These are phyloP conservation scores for Brachionus manjavacas DNA, from an alignment of 1,140 invertebrate species.

Conservation along the genomic window DNA sequence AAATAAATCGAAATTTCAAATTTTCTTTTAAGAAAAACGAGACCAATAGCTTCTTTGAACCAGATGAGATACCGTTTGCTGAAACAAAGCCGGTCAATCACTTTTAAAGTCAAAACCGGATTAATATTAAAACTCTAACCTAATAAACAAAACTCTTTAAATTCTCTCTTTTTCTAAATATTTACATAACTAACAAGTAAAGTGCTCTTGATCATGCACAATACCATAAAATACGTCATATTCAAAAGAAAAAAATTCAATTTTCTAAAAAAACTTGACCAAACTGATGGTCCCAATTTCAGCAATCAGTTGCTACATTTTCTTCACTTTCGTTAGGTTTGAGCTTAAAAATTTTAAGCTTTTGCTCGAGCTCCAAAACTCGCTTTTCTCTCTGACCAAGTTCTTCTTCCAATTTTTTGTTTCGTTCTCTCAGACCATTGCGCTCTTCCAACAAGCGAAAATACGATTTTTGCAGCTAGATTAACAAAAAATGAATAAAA, in stretches of 20 bases:
- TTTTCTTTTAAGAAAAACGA: not conserved
- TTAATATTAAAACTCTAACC: not conserved
- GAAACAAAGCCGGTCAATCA: constrained; percentile 5
- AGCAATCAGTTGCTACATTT: constrained; percentile 25
- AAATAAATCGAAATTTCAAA: not conserved
- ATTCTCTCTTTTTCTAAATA: not conserved
- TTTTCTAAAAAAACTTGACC: not conserved
- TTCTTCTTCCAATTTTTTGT: constrained; percentile 38
- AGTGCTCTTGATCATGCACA: not conserved
- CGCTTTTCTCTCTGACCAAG: not conserved
- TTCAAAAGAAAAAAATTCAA: not conserved
- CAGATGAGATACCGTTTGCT: not conserved
- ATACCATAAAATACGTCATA: not conserved
- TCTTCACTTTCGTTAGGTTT: not conserved
- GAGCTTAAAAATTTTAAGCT: constrained; percentile 4
- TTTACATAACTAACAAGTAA: not conserved
- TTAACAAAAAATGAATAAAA: not conserved
- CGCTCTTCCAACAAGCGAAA: constrained; percentile 36
- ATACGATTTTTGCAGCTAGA: constrained; percentile 37
- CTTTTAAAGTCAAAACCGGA: constrained; percentile 5
- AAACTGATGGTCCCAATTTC: not conserved
- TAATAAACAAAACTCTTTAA: not conserved
- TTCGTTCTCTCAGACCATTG: constrained; percentile 10
- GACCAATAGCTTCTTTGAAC: not conserved
- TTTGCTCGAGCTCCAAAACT: not conserved